Conservation (phyloP, 2,797 vertebrate species). For the Eulemur rubriventer region DNA sequence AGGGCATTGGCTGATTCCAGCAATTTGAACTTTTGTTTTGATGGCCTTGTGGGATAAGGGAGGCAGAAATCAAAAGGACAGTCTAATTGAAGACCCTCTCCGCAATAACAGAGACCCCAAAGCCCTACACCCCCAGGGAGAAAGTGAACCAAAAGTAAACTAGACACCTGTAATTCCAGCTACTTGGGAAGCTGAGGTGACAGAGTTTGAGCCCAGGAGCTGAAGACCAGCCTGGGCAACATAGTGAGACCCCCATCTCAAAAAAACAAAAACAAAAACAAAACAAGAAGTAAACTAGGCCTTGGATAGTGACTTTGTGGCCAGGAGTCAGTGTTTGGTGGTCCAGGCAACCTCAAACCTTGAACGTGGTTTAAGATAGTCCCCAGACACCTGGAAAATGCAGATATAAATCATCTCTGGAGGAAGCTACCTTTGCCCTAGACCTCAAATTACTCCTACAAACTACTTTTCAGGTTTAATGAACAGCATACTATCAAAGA, state of each 20-base stretch:
- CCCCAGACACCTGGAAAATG: not conserved
- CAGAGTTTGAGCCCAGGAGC: not conserved
- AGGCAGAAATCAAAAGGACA: not conserved
- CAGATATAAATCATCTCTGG: not conserved
- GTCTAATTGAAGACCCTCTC: not conserved
- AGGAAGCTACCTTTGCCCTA: not conserved
- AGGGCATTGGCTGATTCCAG: not conserved
- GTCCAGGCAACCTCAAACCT: not conserved
- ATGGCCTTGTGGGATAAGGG: not conserved
- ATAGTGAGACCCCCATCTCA: not conserved
- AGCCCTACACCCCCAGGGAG: not conserved
- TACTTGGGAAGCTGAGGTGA: not conserved
- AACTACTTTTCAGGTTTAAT: not conserved
- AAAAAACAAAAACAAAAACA: not conserved
- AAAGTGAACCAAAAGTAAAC: not conserved
- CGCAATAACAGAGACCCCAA: not conserved
- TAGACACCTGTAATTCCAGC: not conserved
- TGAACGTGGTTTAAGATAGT: not conserved
- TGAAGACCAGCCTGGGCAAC: not conserved
- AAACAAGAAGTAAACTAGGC: not conserved
- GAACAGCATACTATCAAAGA: not conserved
- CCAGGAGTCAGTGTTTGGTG: not conserved
- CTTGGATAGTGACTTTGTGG: not conserved
- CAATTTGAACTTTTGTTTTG: slow-evolving; percentile 2
- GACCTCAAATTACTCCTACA: not conserved